phyloP scores from a whole-genome alignment of 1,140 invertebrate species.

The Pteromalus puparum region DNA sequence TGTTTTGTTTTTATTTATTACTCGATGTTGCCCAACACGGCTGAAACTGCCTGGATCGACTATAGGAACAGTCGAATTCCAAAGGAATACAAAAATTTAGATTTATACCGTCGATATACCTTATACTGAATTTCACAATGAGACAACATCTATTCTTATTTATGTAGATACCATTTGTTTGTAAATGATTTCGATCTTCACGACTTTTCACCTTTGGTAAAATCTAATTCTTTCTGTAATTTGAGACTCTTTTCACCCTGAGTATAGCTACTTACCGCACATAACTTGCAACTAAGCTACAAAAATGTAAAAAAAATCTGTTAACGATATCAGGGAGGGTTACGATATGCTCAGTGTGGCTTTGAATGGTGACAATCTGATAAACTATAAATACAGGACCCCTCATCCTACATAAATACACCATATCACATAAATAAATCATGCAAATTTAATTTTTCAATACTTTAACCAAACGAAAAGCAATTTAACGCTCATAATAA shows the following conservation, averaged over 20 bases:
- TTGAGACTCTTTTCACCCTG: no score
- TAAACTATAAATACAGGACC: neutral
- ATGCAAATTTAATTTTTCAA: neutral
- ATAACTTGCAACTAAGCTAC: no score
- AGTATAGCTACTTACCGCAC: neutral
- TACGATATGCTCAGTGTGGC: neutral
- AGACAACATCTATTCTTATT: no score
- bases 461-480: neutral
- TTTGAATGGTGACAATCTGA: neutral
- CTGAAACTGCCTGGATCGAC: neutral
- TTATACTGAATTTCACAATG: no score
- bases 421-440: neutral
- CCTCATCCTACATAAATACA: neutral
- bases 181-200: neutral
- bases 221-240: no score
- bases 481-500: neutral
- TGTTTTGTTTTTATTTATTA: constrained; percentile 23
- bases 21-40: neutral
- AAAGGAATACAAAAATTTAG: no score
- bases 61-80: neutral
- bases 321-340: no score
- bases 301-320: neutral
- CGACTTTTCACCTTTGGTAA: no score
- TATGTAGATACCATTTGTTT: neutral
- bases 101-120: no score